Base-by-base conservation (phyloP, 1,140 invertebrate species). In the Aphaenogaster floridana region DNA sequence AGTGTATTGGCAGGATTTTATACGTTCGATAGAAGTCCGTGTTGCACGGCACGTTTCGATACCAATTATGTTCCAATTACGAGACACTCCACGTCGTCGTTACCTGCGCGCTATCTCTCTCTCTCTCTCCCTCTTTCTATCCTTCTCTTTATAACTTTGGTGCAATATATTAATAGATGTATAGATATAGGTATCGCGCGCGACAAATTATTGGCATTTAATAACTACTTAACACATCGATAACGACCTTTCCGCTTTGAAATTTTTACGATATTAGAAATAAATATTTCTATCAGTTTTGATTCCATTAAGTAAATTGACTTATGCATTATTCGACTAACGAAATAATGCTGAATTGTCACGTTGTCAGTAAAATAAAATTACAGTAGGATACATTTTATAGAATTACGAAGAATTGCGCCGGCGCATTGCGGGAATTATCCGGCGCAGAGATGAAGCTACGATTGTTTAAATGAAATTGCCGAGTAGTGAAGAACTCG, bases 401-500 rank as follows among this genome's bases (percentile, higher is more conserved):
- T 61, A 42, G 39, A 84, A 61, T 84, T 64, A 61, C 36, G 17
- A 61, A 76, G n/a, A 74, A 76, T 39, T 39, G 61, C 61, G 54
- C 34, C 17, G 54, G 50, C 80, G 34, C 69, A 15, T 17, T 42
- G 17, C n/a, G 28, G 57, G 11, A 76, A 84, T 84, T 84, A 61
- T 15, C 28, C 69, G 42, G 11, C 68, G 68, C 54, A 39, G 50
- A 83, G 28, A 83, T 42, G 42, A 61, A 74, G 80, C 42, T 74
- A 34, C 79, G 54, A 83, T 74, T 84, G 69, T 84, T 84, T 84
- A 84, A 84, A 76, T 76, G 80, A 84, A 81, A 74, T 84, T 61
- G 54, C n/a, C 69, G 42, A 69, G 68, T 74, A 50, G 68, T 39
- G 79, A 84, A 84, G 69, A 84, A 84, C 80, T 76, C 54, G 69